Evolutionary conservation across 1,140 invertebrate genomes (phyloP).

Genomic region (Lethrus apterus): DNA sequence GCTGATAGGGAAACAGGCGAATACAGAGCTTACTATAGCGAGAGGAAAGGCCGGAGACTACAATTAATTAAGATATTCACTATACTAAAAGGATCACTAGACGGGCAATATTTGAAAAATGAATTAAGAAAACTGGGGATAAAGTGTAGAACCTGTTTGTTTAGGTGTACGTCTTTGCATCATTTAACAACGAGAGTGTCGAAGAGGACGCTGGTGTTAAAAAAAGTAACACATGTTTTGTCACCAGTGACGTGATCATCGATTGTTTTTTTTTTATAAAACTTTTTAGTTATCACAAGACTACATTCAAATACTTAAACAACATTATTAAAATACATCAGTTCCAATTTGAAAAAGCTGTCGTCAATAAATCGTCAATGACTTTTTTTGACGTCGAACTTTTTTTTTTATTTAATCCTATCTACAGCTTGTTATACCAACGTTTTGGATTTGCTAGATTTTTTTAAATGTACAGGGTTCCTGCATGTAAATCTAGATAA

Average conservation of each 20-base stretch:
- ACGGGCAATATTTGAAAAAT: no score
- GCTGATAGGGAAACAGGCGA: neutral
- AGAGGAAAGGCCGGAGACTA: constrained; percentile 13
- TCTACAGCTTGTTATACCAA: no score
- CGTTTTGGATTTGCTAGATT: no score
- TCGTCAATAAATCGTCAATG: no score
- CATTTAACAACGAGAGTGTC: constrained; percentile 15
- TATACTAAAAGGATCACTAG: no score
- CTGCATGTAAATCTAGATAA: no score
- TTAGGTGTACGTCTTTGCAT: constrained; percentile 8
- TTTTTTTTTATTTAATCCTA: no score
- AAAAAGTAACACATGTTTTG: constrained; percentile 9
- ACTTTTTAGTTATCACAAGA: constrained; percentile 28
- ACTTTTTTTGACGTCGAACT: no score
- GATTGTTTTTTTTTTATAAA: constrained; percentile 25
- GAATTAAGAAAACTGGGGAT: neutral
- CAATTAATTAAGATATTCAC: no score
- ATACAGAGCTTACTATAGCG: neutral
- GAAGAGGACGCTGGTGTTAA: constrained; percentile 2
- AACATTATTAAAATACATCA: constrained; percentile 26
- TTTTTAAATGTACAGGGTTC: no score
- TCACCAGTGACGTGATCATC: no score
- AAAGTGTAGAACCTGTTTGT: constrained; percentile 14
- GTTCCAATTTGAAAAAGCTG: no score
- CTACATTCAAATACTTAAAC: constrained; percentile 27